Conservation (phyloP, 2,797 vertebrate species). For the Arrhamphus sclerolepis region DNA sequence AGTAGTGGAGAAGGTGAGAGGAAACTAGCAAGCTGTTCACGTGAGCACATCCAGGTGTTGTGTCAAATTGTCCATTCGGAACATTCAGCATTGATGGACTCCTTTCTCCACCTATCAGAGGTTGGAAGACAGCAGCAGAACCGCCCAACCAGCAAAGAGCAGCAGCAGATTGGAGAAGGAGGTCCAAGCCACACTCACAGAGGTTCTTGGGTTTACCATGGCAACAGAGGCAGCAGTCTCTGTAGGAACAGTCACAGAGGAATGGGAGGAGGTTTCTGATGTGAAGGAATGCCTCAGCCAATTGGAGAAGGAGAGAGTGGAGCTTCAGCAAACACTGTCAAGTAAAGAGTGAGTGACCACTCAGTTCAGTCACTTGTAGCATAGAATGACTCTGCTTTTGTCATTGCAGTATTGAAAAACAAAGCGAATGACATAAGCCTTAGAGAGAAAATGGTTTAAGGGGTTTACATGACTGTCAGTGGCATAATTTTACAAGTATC, state of each 20-base stretch:
- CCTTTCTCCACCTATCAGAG: constrained; percentile 66
- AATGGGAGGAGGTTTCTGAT: constrained; percentile 62
- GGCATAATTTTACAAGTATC: neutral
- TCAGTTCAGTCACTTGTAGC: neutral
- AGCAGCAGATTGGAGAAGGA: constrained; percentile 56
- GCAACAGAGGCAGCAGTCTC: constrained; percentile 60
- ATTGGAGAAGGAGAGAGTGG: constrained; percentile 75
- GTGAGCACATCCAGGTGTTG: constrained; percentile 12
- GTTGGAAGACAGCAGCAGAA: constrained; percentile 59
- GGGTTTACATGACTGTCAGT: neutral
- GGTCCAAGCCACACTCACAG: constrained; percentile 39
- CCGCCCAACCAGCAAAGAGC: constrained; percentile 41
- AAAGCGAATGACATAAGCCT: neutral
- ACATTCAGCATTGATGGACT: constrained; percentile 11
- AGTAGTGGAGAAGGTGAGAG: constrained; percentile 88
- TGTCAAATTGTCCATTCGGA: neutral
- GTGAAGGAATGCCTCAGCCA: constrained; percentile 73
- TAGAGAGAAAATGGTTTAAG: neutral
- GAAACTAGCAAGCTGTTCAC: constrained; percentile 3
- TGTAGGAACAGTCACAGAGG: constrained; percentile 54
- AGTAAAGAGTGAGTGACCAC: constrained; percentile 81
- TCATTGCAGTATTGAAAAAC: neutral
- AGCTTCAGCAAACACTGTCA: constrained; percentile 78
- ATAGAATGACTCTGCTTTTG: too few relatives aligned
- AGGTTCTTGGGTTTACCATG: constrained; percentile 43